Conservation (phyloP, 2,888 invertebrate genomes). For the Conops quadrifasciatus region DNA sequence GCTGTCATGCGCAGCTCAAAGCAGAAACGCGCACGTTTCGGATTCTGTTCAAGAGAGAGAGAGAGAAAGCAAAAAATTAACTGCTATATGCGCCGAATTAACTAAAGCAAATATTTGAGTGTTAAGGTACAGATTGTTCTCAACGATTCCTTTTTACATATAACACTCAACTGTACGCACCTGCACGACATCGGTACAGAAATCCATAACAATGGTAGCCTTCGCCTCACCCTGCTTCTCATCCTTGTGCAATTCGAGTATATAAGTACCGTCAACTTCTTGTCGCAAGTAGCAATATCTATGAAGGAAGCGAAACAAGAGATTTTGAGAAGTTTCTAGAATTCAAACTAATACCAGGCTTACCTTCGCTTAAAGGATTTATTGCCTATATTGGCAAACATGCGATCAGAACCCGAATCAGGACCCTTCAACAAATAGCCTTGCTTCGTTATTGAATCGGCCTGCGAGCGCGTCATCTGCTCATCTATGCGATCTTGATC, state of each 20-base stretch:
- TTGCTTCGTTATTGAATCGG: constrained; percentile 85
- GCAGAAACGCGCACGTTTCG: constrained; percentile 83
- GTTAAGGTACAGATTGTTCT: not conserved
- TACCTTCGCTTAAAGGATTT: constrained; percentile 87
- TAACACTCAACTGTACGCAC: constrained; percentile 67
- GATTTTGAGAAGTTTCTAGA: not conserved
- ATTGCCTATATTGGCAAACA: constrained; percentile 90
- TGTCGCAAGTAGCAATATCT: constrained; percentile 87
- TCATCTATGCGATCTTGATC: constrained; percentile 84
- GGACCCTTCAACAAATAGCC: constrained; percentile 92
- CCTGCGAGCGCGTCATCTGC: constrained; percentile 70
- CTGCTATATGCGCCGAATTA: too few species aligned
- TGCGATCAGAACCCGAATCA: constrained; percentile 87
- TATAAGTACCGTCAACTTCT: constrained; percentile 91
- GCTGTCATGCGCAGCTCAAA: constrained; percentile 89
- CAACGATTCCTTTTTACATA: too few species aligned
- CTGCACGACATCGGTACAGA: constrained; percentile 88
- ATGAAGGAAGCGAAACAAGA: not conserved
- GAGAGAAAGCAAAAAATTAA: not conserved
- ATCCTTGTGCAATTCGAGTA: constrained; percentile 91
- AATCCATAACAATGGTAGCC: constrained; percentile 92
- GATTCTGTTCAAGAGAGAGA: constrained; percentile 69
- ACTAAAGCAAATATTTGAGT: not conserved
- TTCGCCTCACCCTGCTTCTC: constrained; percentile 91
- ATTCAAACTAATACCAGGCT: not conserved